A percentile compares a stretch with the other conserved stretches of the same genome.
Evolutionary conservation across 2,888 invertebrate species (phyloP).

Genomic region (Ophion obscuratus): DNA sequence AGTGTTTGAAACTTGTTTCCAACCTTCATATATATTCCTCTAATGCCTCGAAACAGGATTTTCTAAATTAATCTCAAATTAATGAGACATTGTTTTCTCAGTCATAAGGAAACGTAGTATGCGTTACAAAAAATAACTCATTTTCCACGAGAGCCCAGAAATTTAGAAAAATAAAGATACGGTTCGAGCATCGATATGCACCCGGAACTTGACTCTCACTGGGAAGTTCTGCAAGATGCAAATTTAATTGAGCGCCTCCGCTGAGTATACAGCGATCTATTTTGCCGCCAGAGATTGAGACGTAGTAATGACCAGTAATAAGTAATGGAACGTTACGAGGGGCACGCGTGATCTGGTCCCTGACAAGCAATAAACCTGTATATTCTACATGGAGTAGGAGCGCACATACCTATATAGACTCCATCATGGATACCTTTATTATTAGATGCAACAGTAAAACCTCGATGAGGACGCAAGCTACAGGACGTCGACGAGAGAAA

Average conservation of each 20-base stretch:
- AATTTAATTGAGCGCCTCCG: conserved; percentile 62
- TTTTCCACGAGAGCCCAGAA: neutral
- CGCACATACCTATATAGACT: conserved; percentile 5
- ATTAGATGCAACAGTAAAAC: conserved; percentile 28
- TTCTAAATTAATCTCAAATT: neutral
- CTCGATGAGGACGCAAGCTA: conserved; percentile 34
- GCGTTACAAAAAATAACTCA: neutral
- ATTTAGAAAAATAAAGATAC: neutral
- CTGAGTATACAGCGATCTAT: conserved; percentile 53
- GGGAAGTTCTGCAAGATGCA: conserved; percentile 50
- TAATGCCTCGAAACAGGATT: neutral
- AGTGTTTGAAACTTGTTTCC: neutral
- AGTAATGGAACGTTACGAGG: conserved; percentile 60
- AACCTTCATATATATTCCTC: neutral
- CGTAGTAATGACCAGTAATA: conserved; percentile 65
- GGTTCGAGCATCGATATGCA: conserved; percentile 17
- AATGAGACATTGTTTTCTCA: no score
- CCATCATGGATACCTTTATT: conserved; percentile 25
- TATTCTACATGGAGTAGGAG: conserved; percentile 7
- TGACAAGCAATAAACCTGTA: conserved; percentile 54
- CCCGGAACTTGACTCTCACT: conserved; percentile 19
- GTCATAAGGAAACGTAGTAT: no score
- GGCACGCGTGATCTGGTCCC: conserved; percentile 54
- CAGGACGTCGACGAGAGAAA: conserved; percentile 48
- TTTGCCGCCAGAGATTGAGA: conserved; percentile 58